These are phyloP conservation scores for Aplocera efformata DNA, from an alignment of 2,888 invertebrate genomes.

Conservation along the genomic window DNA sequence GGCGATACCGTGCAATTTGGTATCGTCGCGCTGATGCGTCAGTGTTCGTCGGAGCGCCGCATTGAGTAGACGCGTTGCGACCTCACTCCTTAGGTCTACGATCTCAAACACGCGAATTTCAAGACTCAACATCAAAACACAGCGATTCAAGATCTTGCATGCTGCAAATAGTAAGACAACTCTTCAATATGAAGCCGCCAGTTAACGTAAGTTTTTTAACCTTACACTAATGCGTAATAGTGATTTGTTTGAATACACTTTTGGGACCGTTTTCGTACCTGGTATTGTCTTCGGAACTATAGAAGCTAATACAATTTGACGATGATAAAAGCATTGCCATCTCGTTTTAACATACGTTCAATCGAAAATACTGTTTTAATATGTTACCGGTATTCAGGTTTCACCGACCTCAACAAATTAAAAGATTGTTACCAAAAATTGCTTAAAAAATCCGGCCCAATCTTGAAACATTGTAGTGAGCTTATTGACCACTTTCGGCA, in stretches of 20 bases:
- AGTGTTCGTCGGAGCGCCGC: constrained; percentile 65
- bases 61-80: constrained; percentile 48
- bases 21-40: constrained; percentile 30
- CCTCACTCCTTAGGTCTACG: constrained; percentile 43
- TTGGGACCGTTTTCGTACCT: constrained; percentile 2
- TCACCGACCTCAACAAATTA: background rate
- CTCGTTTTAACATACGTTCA: no score
- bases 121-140: constrained; percentile 6
- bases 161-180: constrained; percentile 56
- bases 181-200: constrained; percentile 72
- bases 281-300: background rate
- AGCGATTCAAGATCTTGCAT: constrained; percentile 36
- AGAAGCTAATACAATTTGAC: no score
- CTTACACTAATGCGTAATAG: background rate
- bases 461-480: no score
- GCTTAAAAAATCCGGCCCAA: no score
- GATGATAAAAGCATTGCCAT: no score
- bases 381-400: background rate
- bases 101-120: constrained; percentile 40
- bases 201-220: constrained; percentile 58
- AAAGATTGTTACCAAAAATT: no score
- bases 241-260: constrained; percentile 5
- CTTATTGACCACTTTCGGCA: no score
- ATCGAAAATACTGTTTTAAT: no score
- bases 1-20: background rate